Base-by-base conservation (phyloP, 2,797 vertebrate species). In the Gadopsis marmoratus region DNA sequence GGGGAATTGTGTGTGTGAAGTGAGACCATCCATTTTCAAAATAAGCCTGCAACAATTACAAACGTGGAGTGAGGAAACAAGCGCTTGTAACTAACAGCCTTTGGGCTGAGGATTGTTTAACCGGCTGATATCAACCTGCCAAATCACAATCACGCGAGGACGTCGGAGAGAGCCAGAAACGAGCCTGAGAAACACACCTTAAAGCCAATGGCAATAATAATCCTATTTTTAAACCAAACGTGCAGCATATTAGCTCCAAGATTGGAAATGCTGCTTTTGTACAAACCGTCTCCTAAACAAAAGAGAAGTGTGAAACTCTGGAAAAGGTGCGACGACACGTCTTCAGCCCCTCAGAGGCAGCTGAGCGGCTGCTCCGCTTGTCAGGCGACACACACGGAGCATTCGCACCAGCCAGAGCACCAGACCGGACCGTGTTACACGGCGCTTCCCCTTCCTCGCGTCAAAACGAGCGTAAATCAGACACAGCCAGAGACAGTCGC, bases 361-460 rank as follows among this genome's bases (percentile, higher is more conserved):
- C 16, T 56, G 69, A 70, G 72, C 37, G 21, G 53, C 65, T 58
- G 84, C 69, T 43, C 78, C 73, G 79, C 79, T 80, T 81, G 75
- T 79, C 69, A 66, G 71, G 65, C 83, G 77, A 72, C 83, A 69
- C 21, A 61, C 74, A 63, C 74, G 51, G 82, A 76, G 74, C 83
- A 63, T 80, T 74, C 77, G 71, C 85, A 78, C 41, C 81, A 82
- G 68, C 74, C 60, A 6, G 69, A 83, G 78, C 73, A 71, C 23
- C 73, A 84, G 72, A 82, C 74, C 70, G 81, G 82, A 86, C 73
- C 81, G 79, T 74, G 85, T 89, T 87, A 86, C 91, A 79, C 74
- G 68, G 76, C 41, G 19, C 81, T 79, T 79, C 78, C 50, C 71
- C 62, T 68, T 78, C 80, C 75, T 71, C 55, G 17, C 66, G 86